These are phyloP conservation scores for Rotaria sp. DNA, from an alignment of 2,888 invertebrate species.

Conservation along the genomic window DNA sequence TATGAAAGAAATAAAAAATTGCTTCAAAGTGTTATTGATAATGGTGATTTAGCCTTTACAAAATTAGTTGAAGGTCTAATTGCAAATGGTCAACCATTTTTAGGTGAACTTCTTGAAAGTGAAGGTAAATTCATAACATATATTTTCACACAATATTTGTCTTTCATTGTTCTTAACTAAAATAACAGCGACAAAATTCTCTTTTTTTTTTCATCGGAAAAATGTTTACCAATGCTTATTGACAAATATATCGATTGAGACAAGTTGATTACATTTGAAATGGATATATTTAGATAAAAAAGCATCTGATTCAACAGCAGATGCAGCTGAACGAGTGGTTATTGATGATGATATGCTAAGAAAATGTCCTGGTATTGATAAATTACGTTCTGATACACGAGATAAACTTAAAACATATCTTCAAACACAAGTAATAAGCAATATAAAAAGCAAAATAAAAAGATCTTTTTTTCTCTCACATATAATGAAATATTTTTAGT, in stretches of 20 bases:
- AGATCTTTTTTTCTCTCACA: not conserved
- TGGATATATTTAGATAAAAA: not conserved
- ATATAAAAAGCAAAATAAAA: not conserved
- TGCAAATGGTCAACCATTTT: conserved; percentile 20
- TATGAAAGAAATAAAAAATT: not conserved
- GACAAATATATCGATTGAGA: no score
- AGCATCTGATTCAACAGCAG: not conserved
- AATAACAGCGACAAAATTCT: not conserved
- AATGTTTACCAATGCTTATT: no score
- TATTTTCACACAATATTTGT: not conserved
- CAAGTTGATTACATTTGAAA: not conserved
- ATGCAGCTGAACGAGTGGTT: not conserved
- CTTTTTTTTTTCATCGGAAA: no score
- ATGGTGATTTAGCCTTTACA: not conserved
- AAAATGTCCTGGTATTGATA: conserved; percentile 27
- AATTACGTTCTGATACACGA: not conserved
- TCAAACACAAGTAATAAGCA: not conserved
- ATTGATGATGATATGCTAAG: not conserved
- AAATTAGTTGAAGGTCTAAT: conserved; percentile 14
- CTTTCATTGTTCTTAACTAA: not conserved
- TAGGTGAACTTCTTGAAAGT: conserved; percentile 23
- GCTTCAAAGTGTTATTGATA: not conserved
- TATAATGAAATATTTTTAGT: no score
- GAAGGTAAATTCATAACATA: not conserved
- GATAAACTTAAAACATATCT: conserved; percentile 12